Evolutionary conservation across 2,797 vertebrate genomes (phyloP), one percentile per base, ranked within the genome.

Genomic region (Corythornis leucogaster): DNA sequence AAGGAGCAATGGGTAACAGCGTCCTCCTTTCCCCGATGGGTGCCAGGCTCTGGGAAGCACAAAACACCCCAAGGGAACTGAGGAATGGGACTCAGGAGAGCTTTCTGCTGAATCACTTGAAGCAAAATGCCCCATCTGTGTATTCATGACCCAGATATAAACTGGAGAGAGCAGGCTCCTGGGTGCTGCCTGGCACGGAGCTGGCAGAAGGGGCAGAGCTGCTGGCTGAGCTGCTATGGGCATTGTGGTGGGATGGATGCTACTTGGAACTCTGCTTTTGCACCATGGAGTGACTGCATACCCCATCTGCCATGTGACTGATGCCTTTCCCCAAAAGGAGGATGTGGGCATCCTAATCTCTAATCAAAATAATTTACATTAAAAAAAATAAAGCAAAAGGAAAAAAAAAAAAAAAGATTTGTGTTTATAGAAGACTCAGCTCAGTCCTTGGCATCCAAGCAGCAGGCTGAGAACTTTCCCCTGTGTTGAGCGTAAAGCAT

Each of bases 91-190:
- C 74, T 93, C 81, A 93, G 81, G 76, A 70, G 69, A 63, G 77
- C 76, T 81, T 95, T 84, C 87, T 3, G 40, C 85, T 91, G 92
- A 92, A 84, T 84, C 54, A 54, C 80, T 67, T 0, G 0, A 8
- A 85, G 90, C 45, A 68, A 85, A 94, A 24, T 54, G 84, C 79
- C 54, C 93, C 46, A 85, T 81, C 86, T 87, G 81, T 87, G 71
- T 83, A 31, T 90, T 63, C 0, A 2, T 87, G 90, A 90, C 94
- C 92, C 92, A 96, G 92, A 94, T 94, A 89, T 42, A 77, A 87
- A 64, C 2, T 2, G 21, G 69, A 42, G 79, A 71, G 58, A 58
- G 79, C 30, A 40, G 86, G 24, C 13, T 80, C 54, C 82, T 42
- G 68, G 43, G 75, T 54, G 9, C 57, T 70, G 90, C 75, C 89